Conservation (phyloP, 2,888 invertebrate species). For the Hemicrepidius hirtus region DNA sequence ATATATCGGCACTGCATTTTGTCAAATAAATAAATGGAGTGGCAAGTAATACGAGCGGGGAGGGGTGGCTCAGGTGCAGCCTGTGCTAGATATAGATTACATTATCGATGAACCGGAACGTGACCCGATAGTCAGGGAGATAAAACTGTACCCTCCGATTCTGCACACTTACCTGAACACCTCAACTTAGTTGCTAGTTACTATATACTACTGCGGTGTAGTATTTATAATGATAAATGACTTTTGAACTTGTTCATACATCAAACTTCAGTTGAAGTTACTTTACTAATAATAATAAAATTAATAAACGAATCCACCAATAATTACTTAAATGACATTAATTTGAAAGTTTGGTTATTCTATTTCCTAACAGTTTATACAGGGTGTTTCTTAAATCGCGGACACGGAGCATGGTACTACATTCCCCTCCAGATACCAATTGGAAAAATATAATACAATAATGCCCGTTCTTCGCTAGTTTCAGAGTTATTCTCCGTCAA, state of each 20-base stretch:
- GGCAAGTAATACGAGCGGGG: conserved; percentile 60
- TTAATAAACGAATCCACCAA: too few species aligned
- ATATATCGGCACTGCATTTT: conserved; percentile 61
- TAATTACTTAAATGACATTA: too few species aligned
- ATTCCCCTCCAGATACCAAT: too few species aligned
- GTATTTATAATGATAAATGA: background rate
- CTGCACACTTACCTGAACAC: conserved; percentile 34
- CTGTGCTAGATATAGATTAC: conserved; percentile 63
- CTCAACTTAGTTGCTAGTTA: background rate
- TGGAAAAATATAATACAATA: too few species aligned
- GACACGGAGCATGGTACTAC: too few species aligned
- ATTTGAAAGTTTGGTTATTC: too few species aligned
- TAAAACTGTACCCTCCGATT: conserved; percentile 37
- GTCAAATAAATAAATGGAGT: conserved; percentile 60
- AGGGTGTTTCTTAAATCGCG: too few species aligned
- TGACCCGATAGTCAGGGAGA: conserved; percentile 52
- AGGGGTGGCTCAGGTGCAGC: conserved; percentile 57
- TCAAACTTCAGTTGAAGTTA: background rate
- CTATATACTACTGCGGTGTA: too few species aligned
- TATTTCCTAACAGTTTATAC: too few species aligned
- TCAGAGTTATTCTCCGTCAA: too few species aligned
- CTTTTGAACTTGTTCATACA: background rate
- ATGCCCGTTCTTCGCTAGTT: too few species aligned
- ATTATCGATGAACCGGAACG: conserved; percentile 64
- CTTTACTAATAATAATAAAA: too few species aligned